Percentiles rank a stretch among this genome's conserved stretches.
phyloP scores from a whole-genome alignment of 2,888 invertebrate species.

The Limenitis camilla region DNA sequence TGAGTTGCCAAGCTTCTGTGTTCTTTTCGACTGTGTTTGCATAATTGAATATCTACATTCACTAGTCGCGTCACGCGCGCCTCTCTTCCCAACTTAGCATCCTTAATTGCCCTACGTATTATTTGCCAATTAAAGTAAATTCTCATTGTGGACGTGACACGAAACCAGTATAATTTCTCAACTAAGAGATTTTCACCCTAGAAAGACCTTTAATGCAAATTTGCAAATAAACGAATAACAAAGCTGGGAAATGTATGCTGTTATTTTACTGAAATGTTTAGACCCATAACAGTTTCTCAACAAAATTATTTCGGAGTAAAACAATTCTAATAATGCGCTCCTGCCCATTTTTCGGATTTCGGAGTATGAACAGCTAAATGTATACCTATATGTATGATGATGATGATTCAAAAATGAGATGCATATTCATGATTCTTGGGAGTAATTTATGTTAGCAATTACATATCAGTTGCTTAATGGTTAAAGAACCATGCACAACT shows the following conservation, averaged over 20 bases:
- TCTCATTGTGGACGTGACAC: constrained; percentile 70
- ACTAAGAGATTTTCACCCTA: constrained; percentile 45
- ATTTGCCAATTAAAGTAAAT: constrained; percentile 76
- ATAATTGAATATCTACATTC: constrained; percentile 67
- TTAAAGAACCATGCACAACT: too few species aligned
- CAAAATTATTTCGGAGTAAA: constrained; percentile 6
- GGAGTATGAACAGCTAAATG: too few species aligned
- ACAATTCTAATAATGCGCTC: background rate
- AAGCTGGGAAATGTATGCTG: constrained; percentile 22
- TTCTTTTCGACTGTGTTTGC: constrained; percentile 67
- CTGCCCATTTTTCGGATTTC: background rate
- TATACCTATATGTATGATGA: too few species aligned
- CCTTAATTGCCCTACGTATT: constrained; percentile 75
- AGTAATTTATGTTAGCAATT: too few species aligned
- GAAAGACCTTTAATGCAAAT: constrained; percentile 37
- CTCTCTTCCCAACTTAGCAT: constrained; percentile 71
- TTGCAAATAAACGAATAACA: constrained; percentile 42
- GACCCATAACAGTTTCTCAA: constrained; percentile 17
- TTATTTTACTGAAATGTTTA: constrained; percentile 16
- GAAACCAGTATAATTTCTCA: constrained; percentile 61
- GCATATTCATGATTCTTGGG: too few species aligned
- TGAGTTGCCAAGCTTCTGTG: constrained; percentile 29
- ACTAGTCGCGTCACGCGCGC: constrained; percentile 69
- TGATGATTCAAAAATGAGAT: too few species aligned
- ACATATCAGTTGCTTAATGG: too few species aligned